A percentile compares a stretch with the other conserved stretches of the same genome.
These are phyloP conservation scores for Ceratina australensis DNA, from an alignment of 1,140 invertebrate species.

Conservation along the genomic window DNA sequence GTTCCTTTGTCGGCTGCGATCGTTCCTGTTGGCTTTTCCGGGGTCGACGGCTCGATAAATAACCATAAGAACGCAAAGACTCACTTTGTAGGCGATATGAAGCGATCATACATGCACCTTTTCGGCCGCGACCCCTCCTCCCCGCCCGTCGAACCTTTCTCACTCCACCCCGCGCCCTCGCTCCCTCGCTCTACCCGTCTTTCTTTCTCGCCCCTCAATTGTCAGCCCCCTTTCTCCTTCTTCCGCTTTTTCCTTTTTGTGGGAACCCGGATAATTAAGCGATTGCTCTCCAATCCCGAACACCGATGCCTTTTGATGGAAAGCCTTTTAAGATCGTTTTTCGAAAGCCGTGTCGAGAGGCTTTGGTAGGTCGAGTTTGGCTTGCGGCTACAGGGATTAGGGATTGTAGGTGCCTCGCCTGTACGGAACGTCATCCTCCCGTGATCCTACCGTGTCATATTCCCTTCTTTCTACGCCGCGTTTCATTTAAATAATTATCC, in stretches of 20 bases:
- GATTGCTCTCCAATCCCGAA: constrained; percentile 42
- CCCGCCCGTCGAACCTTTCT: not conserved
- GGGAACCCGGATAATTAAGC: constrained; percentile 59
- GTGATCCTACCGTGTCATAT: not conserved
- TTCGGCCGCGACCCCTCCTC: constrained; percentile 34
- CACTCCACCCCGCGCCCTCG: not conserved
- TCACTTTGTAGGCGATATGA: constrained; percentile 67
- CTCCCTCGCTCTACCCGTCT: not conserved
- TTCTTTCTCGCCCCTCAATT: not conserved
- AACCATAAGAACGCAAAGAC: constrained; percentile 70
- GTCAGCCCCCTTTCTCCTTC: not conserved
- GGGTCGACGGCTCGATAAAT: constrained; percentile 68
- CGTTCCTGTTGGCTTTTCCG: constrained; percentile 53
- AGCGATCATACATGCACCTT: constrained; percentile 67
- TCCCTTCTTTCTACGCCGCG: not conserved
- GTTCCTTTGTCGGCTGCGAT: constrained; percentile 56
- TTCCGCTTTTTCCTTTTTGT: constrained; percentile 7
- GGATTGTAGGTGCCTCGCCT: constrained; percentile 42
- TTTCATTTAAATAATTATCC: constrained; percentile 21
- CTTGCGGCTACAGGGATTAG: constrained; percentile 46
- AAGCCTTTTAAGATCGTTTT: constrained; percentile 48
- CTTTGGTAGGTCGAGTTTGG: constrained; percentile 47
- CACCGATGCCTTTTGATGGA: constrained; percentile 35
- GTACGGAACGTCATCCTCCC: constrained; percentile 39
- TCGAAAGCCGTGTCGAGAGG: constrained; percentile 30